These are phyloP conservation scores for Rhagonycha lutea DNA, from an alignment of 2,888 invertebrate species.

Conservation along the genomic window DNA sequence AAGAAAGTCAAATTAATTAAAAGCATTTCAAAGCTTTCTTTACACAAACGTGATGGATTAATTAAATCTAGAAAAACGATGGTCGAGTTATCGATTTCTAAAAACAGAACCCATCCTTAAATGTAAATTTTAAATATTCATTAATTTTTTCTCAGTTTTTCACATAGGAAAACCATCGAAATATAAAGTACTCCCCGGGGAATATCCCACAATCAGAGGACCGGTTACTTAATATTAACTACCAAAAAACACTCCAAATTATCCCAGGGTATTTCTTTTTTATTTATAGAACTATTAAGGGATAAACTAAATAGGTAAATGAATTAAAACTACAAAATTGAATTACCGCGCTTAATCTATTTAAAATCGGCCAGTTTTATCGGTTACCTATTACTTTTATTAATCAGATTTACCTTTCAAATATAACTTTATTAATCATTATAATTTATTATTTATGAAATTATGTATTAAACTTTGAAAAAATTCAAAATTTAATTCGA, in stretches of 20 bases:
- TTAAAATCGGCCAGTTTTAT: not conserved
- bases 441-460: not conserved
- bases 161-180: not conserved
- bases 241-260: not conserved
- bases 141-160: not conserved
- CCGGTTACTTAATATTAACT: not conserved
- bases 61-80: not conserved
- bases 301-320: not conserved
- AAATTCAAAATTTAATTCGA: too few species aligned
- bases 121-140: not conserved
- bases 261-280: not conserved
- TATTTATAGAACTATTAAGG: not conserved
- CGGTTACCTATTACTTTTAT: not conserved
- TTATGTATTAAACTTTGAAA: not conserved
- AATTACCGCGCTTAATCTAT: not conserved
- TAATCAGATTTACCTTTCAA: not conserved
- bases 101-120: not conserved
- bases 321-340: not conserved
- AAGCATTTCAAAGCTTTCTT: not conserved
- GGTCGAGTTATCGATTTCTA: not conserved
- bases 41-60: not conserved
- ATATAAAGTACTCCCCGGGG: not conserved
- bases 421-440: not conserved
- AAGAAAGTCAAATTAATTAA: not conserved
- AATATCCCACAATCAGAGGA: not conserved